Evolutionary conservation across 2,113 vertebrate species (phyloP), one percentile per base, ranked within the genome.

Genomic region (Alexandromys fortis): DNA sequence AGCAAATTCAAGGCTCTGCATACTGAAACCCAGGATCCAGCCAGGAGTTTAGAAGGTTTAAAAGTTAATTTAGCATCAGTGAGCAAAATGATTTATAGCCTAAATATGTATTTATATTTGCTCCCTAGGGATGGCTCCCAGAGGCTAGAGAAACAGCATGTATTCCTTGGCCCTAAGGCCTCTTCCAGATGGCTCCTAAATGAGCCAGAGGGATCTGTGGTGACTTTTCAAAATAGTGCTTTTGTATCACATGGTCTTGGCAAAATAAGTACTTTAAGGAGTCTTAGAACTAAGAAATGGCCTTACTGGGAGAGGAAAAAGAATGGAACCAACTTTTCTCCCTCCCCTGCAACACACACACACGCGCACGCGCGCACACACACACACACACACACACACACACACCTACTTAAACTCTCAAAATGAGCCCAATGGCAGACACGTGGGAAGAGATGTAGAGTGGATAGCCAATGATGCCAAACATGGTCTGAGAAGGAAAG

Each of bases 31-130:
- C 86, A 95, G 42, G 52, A 91, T 91, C 63, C 86, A 92, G 65
- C 77, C 76, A 73, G 86, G 85, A 92, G 45, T 95, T 95, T 90
- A 94, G 72, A 94, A 95, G 45, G 67, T 88, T 96, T 97, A 89
- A 95, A 95, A 95, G 86, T 97, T 92, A 97, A 94, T 97, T 95
- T 90, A 96, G 86, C 89, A 96, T 42, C 97, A 96, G 89, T 75
- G 24, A 97, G 42, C 93, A n/a, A 91, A 90, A 86, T 96, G 79
- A 96, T 89, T 86, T 89, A 92, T 79, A 76, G 83, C 12, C 35
- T 87, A 4, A 63, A 67, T 63, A 7, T 52, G 35, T n/a, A 38
- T n/a, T 45, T 45, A 86, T 30, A 45, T 92, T n/a, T 55, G 24
- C 22, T 97, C 96, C 92, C 81, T 19, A 49, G 75, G 61, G 92